These are phyloP conservation scores for Alligator sinensis DNA, from an alignment of 2,113 vertebrate genomes.

Conservation along the genomic window DNA sequence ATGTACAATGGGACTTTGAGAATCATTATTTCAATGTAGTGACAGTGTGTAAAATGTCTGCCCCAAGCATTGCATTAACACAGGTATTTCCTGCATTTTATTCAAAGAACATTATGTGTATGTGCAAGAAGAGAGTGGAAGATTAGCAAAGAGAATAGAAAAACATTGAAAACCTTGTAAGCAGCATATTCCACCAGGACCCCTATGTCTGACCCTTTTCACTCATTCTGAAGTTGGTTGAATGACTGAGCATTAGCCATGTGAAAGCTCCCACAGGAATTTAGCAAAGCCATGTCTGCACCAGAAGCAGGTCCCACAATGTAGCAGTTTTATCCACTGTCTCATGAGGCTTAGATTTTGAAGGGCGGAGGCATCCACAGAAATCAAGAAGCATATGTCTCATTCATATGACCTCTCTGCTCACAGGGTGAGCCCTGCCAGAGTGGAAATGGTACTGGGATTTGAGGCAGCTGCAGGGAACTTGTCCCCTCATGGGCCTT, in stretches of 20 bases:
- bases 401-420: neutral
- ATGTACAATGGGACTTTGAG: neutral
- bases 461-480: neutral
- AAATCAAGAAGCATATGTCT: neutral
- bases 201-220: neutral
- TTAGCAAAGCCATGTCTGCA: neutral
- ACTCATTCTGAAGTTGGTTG: neutral
- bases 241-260: neutral
- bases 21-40: constrained; percentile 4
- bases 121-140: constrained; percentile 12
- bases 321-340: neutral
- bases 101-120: constrained; percentile 14
- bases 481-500: accelerated
- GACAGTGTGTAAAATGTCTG: constrained; percentile 35
- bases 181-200: neutral
- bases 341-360: neutral
- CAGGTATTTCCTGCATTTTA: constrained; percentile 3
- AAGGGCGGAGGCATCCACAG: neutral
- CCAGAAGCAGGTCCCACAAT: neutral
- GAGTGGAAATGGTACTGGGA: neutral
- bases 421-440: neutral
- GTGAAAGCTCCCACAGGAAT: neutral
- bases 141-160: constrained; percentile 20
- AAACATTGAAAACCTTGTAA: neutral
- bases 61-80: constrained; percentile 39